Percentiles rank a stretch among this genome's conserved stretches.
Conservation (phyloP, 2,113 vertebrate genomes). For the Nestor notabilis region DNA sequence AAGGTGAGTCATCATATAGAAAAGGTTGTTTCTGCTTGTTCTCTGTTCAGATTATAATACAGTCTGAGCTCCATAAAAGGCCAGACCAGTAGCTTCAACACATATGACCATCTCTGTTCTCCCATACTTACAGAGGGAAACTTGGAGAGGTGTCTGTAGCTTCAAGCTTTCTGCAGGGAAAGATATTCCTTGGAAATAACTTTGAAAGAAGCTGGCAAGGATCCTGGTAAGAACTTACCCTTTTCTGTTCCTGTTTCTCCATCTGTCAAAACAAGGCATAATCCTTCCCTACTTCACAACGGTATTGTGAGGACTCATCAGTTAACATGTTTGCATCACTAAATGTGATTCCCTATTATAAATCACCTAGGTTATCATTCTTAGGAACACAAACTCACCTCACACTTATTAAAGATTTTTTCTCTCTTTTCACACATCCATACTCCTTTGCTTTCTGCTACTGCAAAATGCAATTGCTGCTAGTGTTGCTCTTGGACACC, state of each 20-base stretch:
- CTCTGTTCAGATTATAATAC: neutral
- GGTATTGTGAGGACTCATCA: neutral
- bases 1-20: neutral
- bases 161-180: slow-evolving; percentile 10
- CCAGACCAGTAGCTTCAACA: neutral
- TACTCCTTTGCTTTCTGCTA: neutral
- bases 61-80: neutral
- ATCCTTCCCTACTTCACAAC: neutral
- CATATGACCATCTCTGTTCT: neutral
- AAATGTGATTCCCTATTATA: neutral
- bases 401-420: neutral
- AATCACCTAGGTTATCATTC: neutral
- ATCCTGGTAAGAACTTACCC: slow-evolving; percentile 37
- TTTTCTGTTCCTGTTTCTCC: neutral
- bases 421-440: neutral
- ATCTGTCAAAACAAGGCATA: slow-evolving; percentile 40
- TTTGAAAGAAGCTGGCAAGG: slow-evolving; percentile 41
- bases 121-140: neutral
- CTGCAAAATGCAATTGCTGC: neutral
- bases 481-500: neutral
- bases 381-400: neutral
- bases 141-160: neutral
- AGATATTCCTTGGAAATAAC: slow-evolving; percentile 22
- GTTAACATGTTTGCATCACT: neutral
- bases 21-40: neutral